A percentile compares a stretch with the other conserved stretches of the same genome.
These are phyloP conservation scores for Tolmerus cingulatus DNA, from an alignment of 2,888 invertebrate genomes.

Conservation along the genomic window DNA sequence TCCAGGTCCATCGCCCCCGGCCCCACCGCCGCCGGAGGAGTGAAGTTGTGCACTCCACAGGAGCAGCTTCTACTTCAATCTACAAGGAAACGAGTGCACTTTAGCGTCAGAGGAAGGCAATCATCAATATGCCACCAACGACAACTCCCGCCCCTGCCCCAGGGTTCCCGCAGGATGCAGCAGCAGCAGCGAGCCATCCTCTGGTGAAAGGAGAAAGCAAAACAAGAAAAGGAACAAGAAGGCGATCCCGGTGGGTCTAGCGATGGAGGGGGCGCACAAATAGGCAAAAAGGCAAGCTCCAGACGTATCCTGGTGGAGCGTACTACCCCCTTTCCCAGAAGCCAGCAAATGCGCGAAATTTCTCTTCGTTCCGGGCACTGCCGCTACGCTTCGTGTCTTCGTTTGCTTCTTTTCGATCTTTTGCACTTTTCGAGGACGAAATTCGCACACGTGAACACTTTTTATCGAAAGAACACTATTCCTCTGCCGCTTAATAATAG, in stretches of 20 bases:
- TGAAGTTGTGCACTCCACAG: constrained; percentile 25
- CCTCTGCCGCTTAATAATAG: background rate
- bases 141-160: background rate
- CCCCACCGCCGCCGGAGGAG: background rate
- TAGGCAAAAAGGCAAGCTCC: background rate
- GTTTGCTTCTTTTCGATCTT: constrained; percentile 12
- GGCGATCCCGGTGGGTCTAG: background rate
- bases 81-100: constrained; percentile 39
- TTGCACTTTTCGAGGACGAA: constrained; percentile 9
- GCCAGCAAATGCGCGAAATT: constrained; percentile 27
- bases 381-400: background rate
- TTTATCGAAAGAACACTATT: background rate
- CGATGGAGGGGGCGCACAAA: background rate
- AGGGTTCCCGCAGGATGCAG: constrained; percentile 14
- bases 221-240: background rate
- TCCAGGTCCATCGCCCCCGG: constrained; percentile 1
- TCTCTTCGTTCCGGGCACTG: constrained; percentile 1
- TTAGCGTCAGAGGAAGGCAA: constrained; percentile 40
- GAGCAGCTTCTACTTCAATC: constrained; percentile 26
- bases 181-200: background rate
- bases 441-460: constrained; percentile 34
- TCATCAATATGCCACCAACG: constrained; percentile 34
- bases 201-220: background rate
- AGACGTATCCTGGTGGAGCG: background rate
- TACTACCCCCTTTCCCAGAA: background rate